Evolutionary conservation across 1,140 invertebrate genomes (phyloP).

Genomic region (Akabosia matsudoensis): DNA sequence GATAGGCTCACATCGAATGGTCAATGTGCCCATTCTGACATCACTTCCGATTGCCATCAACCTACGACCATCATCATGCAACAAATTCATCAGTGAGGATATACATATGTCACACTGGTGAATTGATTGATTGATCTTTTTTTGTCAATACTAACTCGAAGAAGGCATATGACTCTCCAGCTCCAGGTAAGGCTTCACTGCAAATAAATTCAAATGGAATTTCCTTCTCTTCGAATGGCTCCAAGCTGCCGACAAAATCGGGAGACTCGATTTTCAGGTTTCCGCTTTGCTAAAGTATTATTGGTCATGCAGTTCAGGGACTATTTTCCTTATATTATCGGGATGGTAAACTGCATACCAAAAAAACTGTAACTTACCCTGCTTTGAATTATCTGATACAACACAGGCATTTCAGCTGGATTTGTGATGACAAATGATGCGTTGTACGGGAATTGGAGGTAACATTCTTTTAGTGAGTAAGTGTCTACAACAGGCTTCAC

Average conservation of each 20-base stretch:
- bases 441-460: neutral
- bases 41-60: neutral
- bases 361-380: neutral
- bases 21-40: neutral
- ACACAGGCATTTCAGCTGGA: neutral
- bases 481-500: neutral
- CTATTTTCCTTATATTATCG: too few species aligned
- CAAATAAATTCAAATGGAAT: slow-evolving; percentile 13
- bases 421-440: slow-evolving; percentile 1
- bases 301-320: too few species aligned
- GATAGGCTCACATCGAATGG: neutral
- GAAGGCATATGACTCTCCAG: neutral
- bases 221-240: neutral
- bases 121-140: too few species aligned
- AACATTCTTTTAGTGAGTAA: neutral
- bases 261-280: neutral
- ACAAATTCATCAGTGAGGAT: too few species aligned
- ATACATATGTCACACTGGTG: too few species aligned
- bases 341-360: too few species aligned
- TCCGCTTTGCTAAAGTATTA: neutral
- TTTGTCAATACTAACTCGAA: slow-evolving; percentile 2
- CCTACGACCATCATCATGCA: neutral
- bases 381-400: neutral
- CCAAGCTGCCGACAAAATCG: neutral
- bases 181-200: too few species aligned